phyloP scores from a whole-genome alignment of 2,113 vertebrate species.

The Esox niger region DNA sequence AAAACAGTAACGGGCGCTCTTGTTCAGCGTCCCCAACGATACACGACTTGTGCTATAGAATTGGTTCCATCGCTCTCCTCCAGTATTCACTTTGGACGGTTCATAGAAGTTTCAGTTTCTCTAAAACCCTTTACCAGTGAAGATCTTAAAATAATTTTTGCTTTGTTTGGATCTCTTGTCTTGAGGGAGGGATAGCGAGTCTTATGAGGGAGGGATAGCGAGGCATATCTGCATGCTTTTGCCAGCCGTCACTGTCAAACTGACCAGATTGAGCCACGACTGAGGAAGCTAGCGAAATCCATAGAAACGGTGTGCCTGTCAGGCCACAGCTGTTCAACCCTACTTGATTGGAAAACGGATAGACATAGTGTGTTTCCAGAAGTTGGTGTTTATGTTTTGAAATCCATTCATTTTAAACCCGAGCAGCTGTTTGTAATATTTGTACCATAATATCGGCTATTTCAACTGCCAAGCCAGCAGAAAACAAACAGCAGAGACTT shows the following conservation, averaged over 20 bases:
- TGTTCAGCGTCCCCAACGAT: neutral
- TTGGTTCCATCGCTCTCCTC: neutral
- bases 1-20: neutral
- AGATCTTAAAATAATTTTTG: neutral
- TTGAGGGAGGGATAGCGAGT: neutral
- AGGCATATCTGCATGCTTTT: neutral
- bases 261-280: constrained; percentile 13
- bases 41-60: neutral
- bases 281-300: neutral
- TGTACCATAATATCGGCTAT: constrained; percentile 9
- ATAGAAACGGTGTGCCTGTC: constrained; percentile 5
- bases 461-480: constrained; percentile 12
- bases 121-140: constrained; percentile 10
- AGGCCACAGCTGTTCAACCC: constrained; percentile 41
- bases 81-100: neutral
- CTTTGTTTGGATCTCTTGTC: neutral
- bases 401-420: neutral
- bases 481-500: constrained; percentile 3
- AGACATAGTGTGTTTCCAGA: too few relatives aligned
- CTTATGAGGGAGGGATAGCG: neutral
- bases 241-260: constrained; percentile 11
- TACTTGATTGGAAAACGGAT: too few relatives aligned
- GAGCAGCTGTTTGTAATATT: constrained; percentile 7
- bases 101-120: neutral
- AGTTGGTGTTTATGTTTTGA: too few relatives aligned